Conservation (phyloP, 1,140 invertebrate species). For the Pararge aegeria region DNA sequence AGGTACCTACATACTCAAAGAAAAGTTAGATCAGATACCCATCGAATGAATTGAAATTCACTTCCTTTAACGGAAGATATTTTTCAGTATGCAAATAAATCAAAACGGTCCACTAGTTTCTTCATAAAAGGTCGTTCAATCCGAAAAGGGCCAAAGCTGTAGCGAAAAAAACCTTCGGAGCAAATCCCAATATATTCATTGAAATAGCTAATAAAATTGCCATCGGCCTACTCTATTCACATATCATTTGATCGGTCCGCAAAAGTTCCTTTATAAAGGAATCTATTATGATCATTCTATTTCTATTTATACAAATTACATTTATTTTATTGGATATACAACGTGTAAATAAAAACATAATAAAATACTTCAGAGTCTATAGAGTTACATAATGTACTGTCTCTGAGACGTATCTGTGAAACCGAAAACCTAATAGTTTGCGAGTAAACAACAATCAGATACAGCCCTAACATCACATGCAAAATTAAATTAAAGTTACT, state of each 20-base stretch:
- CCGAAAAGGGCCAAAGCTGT: neutral
- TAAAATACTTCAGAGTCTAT: too few relatives aligned
- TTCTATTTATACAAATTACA: slow-evolving; percentile 15
- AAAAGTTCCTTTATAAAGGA: slow-evolving; percentile 13
- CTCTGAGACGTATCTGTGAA: too few relatives aligned
- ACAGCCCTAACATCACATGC: too few relatives aligned
- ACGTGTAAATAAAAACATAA: too few relatives aligned
- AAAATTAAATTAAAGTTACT: too few relatives aligned
- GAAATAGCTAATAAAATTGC: slow-evolving; percentile 20
- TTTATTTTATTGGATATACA: slow-evolving; percentile 1
- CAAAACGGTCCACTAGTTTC: neutral
- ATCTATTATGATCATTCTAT: slow-evolving; percentile 14
- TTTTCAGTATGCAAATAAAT: slow-evolving; percentile 2
- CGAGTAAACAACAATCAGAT: too few relatives aligned
- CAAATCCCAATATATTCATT: slow-evolving; percentile 20
- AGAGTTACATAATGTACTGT: too few relatives aligned
- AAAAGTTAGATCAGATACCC: too few relatives aligned
- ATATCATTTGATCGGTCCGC: slow-evolving; percentile 19
- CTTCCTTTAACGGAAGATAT: neutral
- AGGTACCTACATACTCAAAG: too few relatives aligned
- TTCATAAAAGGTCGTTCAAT: slow-evolving; percentile 1
- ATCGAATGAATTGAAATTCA: neutral
- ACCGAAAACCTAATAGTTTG: too few relatives aligned
- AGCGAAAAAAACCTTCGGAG: neutral
- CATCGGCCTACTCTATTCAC: slow-evolving; percentile 17